A percentile compares a stretch with the other conserved stretches of the same genome.
phyloP scores from a whole-genome alignment of 2,113 vertebrate species.

The Burhinus bistriatus region DNA sequence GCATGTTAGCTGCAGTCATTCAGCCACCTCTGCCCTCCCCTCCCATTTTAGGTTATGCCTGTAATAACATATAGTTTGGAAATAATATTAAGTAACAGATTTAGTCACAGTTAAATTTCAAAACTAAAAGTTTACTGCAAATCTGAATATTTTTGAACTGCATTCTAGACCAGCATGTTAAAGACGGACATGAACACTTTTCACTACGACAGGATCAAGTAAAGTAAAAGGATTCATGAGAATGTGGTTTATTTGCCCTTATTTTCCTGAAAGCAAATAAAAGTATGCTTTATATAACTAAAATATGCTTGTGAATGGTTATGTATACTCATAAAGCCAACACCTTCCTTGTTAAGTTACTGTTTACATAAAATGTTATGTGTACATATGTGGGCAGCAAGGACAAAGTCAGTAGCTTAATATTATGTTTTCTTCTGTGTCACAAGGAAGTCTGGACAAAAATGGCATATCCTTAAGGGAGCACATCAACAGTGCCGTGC shows the following conservation, averaged over 20 bases:
- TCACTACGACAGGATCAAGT: neutral
- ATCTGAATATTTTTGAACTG: neutral
- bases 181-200: neutral
- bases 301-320: neutral
- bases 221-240: neutral
- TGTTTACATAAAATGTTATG: neutral
- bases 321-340: neutral
- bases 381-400: neutral
- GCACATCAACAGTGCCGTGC: neutral
- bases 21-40: neutral
- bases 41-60: constrained; percentile 3
- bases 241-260: neutral
- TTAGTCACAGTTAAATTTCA: constrained; percentile 22
- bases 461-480: neutral
- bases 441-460: neutral
- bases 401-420: neutral
- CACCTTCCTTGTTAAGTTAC: neutral
- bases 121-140: neutral
- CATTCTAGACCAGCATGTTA: neutral
- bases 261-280: neutral
- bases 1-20: neutral
- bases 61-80: constrained; percentile 30
- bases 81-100: neutral
- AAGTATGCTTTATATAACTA: neutral
- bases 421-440: neutral